Percentiles rank a stretch among this genome's conserved stretches.
Evolutionary conservation across 2,113 vertebrate genomes (phyloP).

Genomic region (Paedocypris sp.): DNA sequence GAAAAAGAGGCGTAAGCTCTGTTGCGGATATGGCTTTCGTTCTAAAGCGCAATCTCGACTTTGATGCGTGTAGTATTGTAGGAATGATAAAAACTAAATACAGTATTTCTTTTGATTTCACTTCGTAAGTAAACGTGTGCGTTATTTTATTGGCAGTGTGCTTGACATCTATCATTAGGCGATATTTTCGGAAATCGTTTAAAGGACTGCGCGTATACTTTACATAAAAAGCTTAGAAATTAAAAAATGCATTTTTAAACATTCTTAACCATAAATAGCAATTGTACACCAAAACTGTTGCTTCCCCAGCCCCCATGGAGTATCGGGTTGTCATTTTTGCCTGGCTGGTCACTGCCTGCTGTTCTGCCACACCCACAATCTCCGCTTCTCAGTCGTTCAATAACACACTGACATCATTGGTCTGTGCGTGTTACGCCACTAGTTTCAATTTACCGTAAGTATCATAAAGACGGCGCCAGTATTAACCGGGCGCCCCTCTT

Average conservation of each 20-base stretch:
- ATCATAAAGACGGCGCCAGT: constrained; percentile 57
- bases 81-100: too few species aligned
- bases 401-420: constrained; percentile 83
- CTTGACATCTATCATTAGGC: too few species aligned
- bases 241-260: too few species aligned
- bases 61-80: too few species aligned
- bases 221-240: too few species aligned
- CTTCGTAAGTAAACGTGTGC: too few species aligned
- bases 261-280: too few species aligned
- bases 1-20: constrained; percentile 57
- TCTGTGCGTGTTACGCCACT: constrained; percentile 70
- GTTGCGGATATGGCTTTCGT: not conserved
- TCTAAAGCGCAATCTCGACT: not conserved
- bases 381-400: constrained; percentile 84
- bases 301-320: constrained; percentile 2
- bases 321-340: constrained; percentile 54
- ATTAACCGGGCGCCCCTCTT: too few species aligned
- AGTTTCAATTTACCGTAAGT: constrained; percentile 55
- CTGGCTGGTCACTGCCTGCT: constrained; percentile 63
- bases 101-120: too few species aligned
- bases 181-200: too few species aligned
- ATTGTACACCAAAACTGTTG: not conserved
- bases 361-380: constrained; percentile 68
- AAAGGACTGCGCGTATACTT: too few species aligned
- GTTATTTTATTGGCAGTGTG: too few species aligned